Conservation (phyloP, 1,140 invertebrate species). For the Leptoteleia sp. region DNA sequence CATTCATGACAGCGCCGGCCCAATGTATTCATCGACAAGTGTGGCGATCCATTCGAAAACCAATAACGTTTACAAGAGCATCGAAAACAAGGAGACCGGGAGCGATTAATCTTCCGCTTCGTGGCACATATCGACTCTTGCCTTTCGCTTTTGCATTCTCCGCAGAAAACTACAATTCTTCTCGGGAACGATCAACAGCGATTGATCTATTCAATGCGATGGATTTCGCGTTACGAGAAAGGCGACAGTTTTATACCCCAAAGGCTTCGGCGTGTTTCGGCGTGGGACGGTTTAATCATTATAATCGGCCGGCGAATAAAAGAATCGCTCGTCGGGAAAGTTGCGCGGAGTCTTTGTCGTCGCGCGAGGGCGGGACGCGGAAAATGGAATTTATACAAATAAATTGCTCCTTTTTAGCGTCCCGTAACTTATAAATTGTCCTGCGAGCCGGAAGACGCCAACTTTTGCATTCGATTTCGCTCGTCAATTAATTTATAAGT, state of each 20-base stretch:
- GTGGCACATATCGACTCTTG: constrained; percentile 44
- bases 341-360: too few relatives aligned
- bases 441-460: too few relatives aligned
- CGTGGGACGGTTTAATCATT: constrained; percentile 39
- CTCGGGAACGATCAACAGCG: constrained; percentile 30
- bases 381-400: too few relatives aligned
- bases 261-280: constrained; percentile 14
- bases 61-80: constrained; percentile 63
- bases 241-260: constrained; percentile 46
- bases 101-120: constrained; percentile 40
- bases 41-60: constrained; percentile 56
- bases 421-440: too few relatives aligned
- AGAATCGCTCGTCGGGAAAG: background rate
- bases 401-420: too few relatives aligned
- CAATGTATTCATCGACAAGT: constrained; percentile 60
- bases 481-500: too few relatives aligned
- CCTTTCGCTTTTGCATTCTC: constrained; percentile 50
- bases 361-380: too few relatives aligned
- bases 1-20: constrained; percentile 18
- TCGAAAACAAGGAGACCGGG: constrained; percentile 42
- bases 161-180: constrained; percentile 39
- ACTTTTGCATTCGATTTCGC: too few relatives aligned
- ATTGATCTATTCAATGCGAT: constrained; percentile 58
- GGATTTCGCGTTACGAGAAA: constrained; percentile 33
- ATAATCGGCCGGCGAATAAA: constrained; percentile 5